Evolutionary conservation across 2,888 invertebrate genomes (phyloP).

Genomic region (Dendrolimus houi): DNA sequence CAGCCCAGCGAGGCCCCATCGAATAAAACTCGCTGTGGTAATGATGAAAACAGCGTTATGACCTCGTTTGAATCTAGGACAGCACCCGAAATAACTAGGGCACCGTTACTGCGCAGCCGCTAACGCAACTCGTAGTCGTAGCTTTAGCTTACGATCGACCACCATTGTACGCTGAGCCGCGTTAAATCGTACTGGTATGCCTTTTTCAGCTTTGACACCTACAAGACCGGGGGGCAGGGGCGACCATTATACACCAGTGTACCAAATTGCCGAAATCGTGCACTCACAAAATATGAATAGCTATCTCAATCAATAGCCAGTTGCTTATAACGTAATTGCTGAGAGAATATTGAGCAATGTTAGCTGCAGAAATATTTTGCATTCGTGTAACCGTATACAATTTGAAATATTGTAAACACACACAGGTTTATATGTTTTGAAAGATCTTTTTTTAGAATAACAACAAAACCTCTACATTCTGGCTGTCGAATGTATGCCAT

Average conservation of each 20-base stretch:
- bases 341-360: not conserved
- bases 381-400: too few relatives aligned
- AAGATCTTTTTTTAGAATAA: too few relatives aligned
- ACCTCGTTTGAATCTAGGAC: conserved; percentile 68
- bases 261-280: conserved; percentile 40
- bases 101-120: conserved; percentile 66
- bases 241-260: conserved; percentile 25
- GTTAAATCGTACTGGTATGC: conserved; percentile 13
- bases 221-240: conserved; percentile 13
- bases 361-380: too few relatives aligned
- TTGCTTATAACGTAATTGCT: not conserved
- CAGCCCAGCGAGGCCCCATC: conserved; percentile 64
- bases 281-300: conserved; percentile 15
- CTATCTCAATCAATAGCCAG: conserved; percentile 1
- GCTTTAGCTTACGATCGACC: conserved; percentile 17
- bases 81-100: conserved; percentile 71
- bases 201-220: not conserved
- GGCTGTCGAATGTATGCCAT: too few relatives aligned
- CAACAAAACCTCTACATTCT: too few relatives aligned
- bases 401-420: too few relatives aligned
- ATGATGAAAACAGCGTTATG: conserved; percentile 66
- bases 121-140: conserved; percentile 45
- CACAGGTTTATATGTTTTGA: too few relatives aligned
- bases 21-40: conserved; percentile 50
- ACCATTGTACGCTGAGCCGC: conserved; percentile 29